These are phyloP conservation scores for Sesamia nonagrioides DNA, from an alignment of 1,140 invertebrate genomes.

Conservation along the genomic window DNA sequence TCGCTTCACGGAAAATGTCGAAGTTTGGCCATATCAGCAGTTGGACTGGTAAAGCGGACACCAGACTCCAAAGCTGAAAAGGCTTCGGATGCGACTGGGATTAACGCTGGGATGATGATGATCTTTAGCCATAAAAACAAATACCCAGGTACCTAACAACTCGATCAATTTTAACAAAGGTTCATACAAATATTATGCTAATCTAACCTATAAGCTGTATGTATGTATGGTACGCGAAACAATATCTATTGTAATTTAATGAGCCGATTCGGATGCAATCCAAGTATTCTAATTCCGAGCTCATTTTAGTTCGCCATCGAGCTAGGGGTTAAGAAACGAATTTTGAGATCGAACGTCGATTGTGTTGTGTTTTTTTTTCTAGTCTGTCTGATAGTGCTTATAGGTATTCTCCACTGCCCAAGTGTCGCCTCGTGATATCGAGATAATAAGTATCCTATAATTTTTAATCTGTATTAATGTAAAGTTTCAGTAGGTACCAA, in stretches of 20 bases:
- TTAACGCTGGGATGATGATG: too few species aligned
- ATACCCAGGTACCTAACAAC: not conserved
- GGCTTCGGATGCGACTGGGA: too few species aligned
- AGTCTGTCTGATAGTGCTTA: not conserved
- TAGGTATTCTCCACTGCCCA: too few species aligned
- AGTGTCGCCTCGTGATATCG: too few species aligned
- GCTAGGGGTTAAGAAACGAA: not conserved
- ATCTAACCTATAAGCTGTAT: slow-evolving; percentile 7
- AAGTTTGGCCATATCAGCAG: too few species aligned
- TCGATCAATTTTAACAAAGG: not conserved
- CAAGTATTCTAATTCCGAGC: slow-evolving; percentile 32
- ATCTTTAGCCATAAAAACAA: too few species aligned
- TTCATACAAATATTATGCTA: slow-evolving; percentile 30
- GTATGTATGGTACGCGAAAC: slow-evolving; percentile 29
- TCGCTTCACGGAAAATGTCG: too few species aligned
- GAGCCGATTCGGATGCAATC: slow-evolving; percentile 51
- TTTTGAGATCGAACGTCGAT: slow-evolving; percentile 8
- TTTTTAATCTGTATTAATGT: too few species aligned
- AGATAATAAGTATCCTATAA: too few species aligned
- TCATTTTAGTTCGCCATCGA: slow-evolving; percentile 25
- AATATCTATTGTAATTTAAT: slow-evolving; percentile 52
- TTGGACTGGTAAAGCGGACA: too few species aligned
- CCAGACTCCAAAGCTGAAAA: too few species aligned
- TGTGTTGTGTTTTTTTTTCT: slow-evolving; percentile 7
- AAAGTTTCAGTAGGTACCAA: too few species aligned